Percentiles rank a stretch among this genome's conserved stretches.
phyloP scores from a whole-genome alignment of 1,140 invertebrate genomes.

The Coboldia fuscipes region DNA sequence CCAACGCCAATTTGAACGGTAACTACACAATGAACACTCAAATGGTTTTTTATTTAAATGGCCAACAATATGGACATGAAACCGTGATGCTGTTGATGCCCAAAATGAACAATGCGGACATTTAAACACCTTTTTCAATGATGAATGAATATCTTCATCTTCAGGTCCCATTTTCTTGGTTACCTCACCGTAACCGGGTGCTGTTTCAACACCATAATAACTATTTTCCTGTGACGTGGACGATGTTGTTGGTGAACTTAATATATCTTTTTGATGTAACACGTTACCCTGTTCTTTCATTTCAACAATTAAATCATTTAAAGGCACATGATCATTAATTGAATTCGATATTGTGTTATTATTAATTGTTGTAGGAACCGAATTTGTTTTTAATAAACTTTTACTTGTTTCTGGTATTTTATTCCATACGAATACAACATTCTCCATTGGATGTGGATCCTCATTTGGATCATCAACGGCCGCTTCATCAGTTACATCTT shows the following conservation, averaged over 20 bases:
- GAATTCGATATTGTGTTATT: no score
- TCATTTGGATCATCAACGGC: constrained; percentile 12
- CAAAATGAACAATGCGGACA: constrained; percentile 79
- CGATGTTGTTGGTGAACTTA: constrained; percentile 11
- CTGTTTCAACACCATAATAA: constrained; percentile 26
- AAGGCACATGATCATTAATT: no score
- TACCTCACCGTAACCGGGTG: constrained; percentile 27
- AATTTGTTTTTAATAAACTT: constrained; percentile 18
- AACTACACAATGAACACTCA: constrained; percentile 81
- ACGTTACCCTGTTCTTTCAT: no score
- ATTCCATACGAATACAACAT: constrained; percentile 55
- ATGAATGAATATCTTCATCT: constrained; percentile 21
- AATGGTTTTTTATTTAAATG: constrained; percentile 85
- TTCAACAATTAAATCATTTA: no score
- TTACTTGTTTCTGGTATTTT: constrained; percentile 17
- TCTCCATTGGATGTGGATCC: constrained; percentile 42
- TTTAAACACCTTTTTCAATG: constrained; percentile 51
- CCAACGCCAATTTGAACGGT: constrained; percentile 88
- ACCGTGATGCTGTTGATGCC: constrained; percentile 75
- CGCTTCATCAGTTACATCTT: constrained; percentile 11
- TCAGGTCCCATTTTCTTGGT: constrained; percentile 22
- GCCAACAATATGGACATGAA: constrained; percentile 81
- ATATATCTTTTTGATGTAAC: no score
- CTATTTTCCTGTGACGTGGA: constrained; percentile 13
- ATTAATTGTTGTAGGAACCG: constrained; percentile 16